Percentiles rank a stretch among this genome's conserved stretches.
Conservation (phyloP, 1,140 invertebrate genomes). For the Sinella curviseta region DNA sequence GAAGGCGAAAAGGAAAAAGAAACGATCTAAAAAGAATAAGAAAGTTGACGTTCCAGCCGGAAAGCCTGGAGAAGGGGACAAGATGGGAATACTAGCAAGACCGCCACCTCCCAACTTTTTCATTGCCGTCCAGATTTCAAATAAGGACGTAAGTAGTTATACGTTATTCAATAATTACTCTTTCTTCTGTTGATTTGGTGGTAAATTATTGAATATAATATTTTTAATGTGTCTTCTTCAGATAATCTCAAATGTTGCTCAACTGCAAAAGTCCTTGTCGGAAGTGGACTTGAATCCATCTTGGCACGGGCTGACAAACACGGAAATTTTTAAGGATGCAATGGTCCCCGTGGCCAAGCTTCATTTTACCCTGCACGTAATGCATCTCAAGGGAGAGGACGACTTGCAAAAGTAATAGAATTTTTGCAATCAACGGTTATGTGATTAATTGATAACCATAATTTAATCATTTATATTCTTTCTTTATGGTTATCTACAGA, state of each 20-base stretch:
- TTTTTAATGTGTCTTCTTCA: conserved; percentile 8
- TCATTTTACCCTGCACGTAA: conserved; percentile 41
- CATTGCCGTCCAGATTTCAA: conserved; percentile 31
- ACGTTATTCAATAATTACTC: background rate
- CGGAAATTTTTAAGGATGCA: conserved; percentile 38
- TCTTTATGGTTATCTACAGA: conserved; percentile 24
- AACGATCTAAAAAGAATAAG: background rate
- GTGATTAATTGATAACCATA: background rate
- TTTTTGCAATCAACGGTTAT: background rate
- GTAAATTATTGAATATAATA: background rate
- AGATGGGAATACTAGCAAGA: background rate
- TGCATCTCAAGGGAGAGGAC: conserved; percentile 23
- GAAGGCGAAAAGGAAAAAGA: background rate
- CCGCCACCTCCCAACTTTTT: conserved; percentile 23
- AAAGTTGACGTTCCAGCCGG: background rate
- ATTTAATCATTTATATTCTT: conserved; percentile 1
- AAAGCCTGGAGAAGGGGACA: background rate
- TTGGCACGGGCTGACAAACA: background rate
- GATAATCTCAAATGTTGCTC: background rate
- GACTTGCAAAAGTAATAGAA: conserved; percentile 29
- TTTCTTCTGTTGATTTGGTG: background rate
- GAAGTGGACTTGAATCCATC: background rate
- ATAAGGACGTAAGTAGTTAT: conserved; percentile 25
- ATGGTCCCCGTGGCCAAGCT: conserved; percentile 29
- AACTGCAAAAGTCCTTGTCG: background rate